Evolutionary conservation across 2,888 invertebrate species (phyloP).

Genomic region (Drosophila austrosaltans): DNA sequence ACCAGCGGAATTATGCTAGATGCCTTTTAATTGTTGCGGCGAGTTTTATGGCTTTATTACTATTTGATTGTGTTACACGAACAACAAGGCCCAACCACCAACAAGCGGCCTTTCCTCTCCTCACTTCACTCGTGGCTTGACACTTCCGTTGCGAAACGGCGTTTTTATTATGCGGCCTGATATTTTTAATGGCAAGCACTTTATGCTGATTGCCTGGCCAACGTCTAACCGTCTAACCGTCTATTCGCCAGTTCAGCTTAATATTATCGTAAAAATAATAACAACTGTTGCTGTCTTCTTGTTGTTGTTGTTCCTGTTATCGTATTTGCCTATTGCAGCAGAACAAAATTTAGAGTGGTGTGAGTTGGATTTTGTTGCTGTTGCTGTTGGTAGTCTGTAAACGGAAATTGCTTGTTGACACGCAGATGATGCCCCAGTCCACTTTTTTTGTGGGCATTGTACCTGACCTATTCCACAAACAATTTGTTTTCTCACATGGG

Average conservation of each 20-base stretch:
- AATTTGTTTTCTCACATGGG: conserved; percentile 67
- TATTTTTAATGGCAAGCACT: conserved; percentile 77
- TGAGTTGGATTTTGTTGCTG: conserved; percentile 33
- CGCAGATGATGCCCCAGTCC: conserved; percentile 49
- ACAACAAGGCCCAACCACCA: conserved; percentile 32
- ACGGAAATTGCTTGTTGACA: conserved; percentile 77
- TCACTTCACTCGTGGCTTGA: conserved; percentile 35
- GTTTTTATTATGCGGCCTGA: conserved; percentile 73
- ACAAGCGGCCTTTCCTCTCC: conserved; percentile 21
- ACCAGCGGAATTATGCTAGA: conserved; percentile 45
- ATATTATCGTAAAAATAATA: conserved; percentile 74
- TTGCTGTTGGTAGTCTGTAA: conserved; percentile 38
- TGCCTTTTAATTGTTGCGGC: conserved; percentile 68
- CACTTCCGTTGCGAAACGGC: conserved; percentile 67
- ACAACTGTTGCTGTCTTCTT: conserved; percentile 62
- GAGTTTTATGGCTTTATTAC: conserved; percentile 71
- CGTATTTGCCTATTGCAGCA: conserved; percentile 48
- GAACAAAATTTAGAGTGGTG: conserved; percentile 9
- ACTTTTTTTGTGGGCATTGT: conserved; percentile 14
- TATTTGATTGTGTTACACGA: conserved; percentile 64
- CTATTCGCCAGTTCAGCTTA: conserved; percentile 51
- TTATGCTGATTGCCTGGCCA: conserved; percentile 72
- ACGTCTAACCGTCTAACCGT: conserved; percentile 6
- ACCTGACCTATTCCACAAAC: conserved; percentile 65
- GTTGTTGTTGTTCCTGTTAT: conserved; percentile 30